These are phyloP conservation scores for Linurgus olivaceus DNA, from an alignment of 2,797 vertebrate genomes.

Conservation along the genomic window DNA sequence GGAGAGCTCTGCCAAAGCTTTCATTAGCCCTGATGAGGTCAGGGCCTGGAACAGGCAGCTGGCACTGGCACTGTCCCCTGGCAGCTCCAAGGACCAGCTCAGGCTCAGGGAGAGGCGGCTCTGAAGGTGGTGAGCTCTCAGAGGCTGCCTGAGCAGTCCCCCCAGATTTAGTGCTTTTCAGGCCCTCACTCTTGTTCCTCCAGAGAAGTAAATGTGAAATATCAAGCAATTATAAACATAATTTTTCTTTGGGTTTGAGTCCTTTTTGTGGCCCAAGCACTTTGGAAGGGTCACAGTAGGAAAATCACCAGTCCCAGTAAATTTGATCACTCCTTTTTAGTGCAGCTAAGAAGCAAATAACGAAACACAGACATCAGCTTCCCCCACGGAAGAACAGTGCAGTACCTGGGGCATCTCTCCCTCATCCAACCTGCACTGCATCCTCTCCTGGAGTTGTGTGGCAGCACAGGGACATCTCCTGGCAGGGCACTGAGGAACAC, in stretches of 20 bases:
- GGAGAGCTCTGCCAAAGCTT: neutral
- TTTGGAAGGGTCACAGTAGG: neutral
- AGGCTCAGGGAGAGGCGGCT: neutral
- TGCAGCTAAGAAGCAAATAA: neutral
- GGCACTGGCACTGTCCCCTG: neutral
- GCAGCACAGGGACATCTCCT: neutral
- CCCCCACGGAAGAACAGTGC: fast-evolving
- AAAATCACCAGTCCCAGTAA: neutral
- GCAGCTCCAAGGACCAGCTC: neutral
- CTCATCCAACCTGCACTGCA: neutral
- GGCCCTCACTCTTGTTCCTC: neutral
- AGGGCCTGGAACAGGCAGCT: neutral
- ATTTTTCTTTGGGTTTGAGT: neutral
- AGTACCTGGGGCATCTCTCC: neutral
- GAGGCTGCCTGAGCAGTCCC: neutral
- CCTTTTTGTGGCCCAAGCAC: fast-evolving
- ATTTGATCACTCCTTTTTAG: neutral
- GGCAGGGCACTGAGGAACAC: neutral
- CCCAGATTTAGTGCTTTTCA: neutral
- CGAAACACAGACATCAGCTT: neutral
- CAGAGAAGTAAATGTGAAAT: neutral
- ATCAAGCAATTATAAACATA: neutral
- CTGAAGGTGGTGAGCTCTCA: neutral
- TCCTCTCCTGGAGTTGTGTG: fast-evolving
- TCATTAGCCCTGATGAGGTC: neutral